Evolutionary conservation across 2,888 invertebrate species (phyloP).

Genomic region (Zeuzera pyrina): DNA sequence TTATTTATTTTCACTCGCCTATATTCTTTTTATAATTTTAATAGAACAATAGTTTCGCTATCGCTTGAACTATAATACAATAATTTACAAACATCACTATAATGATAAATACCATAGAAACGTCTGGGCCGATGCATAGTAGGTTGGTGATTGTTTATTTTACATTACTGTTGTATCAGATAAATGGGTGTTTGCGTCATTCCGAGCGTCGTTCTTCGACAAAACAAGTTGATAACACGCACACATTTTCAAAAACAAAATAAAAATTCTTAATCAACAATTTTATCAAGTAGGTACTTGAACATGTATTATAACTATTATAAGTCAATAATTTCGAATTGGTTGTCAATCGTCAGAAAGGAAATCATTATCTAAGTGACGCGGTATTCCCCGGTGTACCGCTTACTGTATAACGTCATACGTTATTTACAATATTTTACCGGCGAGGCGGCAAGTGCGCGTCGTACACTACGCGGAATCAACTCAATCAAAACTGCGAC

Average conservation of each 20-base stretch:
- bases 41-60: no score
- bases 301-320: not conserved
- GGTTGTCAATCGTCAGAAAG: no score
- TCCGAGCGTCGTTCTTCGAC: slow-evolving; percentile 18
- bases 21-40: no score
- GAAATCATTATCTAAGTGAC: no score
- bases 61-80: no score
- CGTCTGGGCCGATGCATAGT: slow-evolving; percentile 2
- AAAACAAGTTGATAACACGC: slow-evolving; percentile 36
- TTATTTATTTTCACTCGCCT: no score
- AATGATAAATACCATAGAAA: no score
- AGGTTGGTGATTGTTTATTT: no score
- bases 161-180: slow-evolving; percentile 8
- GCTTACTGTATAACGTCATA: slow-evolving; percentile 9
- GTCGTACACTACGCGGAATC: slow-evolving; percentile 32
- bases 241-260: not conserved
- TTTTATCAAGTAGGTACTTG: no score
- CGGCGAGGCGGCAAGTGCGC: slow-evolving; percentile 26
- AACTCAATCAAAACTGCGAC: slow-evolving; percentile 31
- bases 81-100: no score
- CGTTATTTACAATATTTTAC: no score
- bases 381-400: slow-evolving; percentile 46
- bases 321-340: not conserved
- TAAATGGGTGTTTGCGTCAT: slow-evolving; percentile 30
- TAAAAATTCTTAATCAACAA: no score